Evolutionary conservation across 2,888 invertebrate species (phyloP).

Genomic region (Stratiomys singularior): DNA sequence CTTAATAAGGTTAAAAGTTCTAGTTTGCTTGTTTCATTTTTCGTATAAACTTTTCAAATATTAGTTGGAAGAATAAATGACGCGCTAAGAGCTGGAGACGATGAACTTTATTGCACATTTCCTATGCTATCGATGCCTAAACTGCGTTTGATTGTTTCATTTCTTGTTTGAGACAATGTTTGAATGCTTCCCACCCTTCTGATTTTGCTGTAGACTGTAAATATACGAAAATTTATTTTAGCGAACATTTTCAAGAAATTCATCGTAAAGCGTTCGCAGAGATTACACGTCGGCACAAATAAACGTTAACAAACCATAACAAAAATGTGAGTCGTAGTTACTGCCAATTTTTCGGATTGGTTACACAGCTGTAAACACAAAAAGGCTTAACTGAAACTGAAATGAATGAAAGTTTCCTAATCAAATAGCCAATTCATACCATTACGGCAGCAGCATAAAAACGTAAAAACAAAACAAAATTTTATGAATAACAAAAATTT

Average conservation of each 20-base stretch:
- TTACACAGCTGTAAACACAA: conserved; percentile 4
- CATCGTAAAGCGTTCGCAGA: neutral
- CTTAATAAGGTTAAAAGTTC: too few species aligned
- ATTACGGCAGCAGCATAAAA: neutral
- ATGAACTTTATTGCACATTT: neutral
- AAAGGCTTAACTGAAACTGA: conserved; percentile 39
- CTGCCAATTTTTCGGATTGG: conserved; percentile 2
- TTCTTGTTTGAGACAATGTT: conserved; percentile 89
- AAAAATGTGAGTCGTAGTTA: neutral
- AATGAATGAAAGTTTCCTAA: neutral
- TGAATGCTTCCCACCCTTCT: conserved; percentile 94
- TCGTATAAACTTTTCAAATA: neutral
- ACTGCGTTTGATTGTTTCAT: conserved; percentile 67
- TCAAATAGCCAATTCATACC: neutral
- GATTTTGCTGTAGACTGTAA: conserved; percentile 87
- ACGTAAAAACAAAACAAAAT: conserved; percentile 17
- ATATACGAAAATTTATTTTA: conserved; percentile 8
- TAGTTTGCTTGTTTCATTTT: too few species aligned
- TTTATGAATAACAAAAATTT: conserved; percentile 7
- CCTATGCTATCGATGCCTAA: neutral
- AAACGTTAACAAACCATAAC: conserved; percentile 32
- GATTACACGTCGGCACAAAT: neutral
- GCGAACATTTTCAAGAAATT: neutral
- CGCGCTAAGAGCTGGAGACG: too few species aligned
- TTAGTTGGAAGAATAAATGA: neutral